Evolutionary conservation across 2,888 invertebrate genomes (phyloP), one percentile per base, ranked within the genome.

Genomic region (Deilephila porcellus): DNA sequence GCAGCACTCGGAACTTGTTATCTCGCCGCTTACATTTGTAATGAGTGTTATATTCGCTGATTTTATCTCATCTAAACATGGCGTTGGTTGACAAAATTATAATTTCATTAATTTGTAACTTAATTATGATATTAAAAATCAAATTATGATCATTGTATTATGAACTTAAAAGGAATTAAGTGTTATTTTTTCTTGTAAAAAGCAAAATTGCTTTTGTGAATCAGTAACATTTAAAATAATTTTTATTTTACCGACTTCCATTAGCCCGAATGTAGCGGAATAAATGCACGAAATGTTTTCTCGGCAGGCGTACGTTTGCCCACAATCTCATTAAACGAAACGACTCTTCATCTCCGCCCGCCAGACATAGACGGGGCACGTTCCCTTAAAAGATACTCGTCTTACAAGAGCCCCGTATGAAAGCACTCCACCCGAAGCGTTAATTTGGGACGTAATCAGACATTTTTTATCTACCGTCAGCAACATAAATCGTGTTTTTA

Each of bases 1-100:
- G 83, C 82, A 85, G 90, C 79, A 91, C 81, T 88, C 82, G 84
- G 79, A 79, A 79, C 81, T 82, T 83, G 79, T 80, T 83, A 64
- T 72, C 53, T 56, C 62, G 29, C 32, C 32, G 34, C 20, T 34
- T 37, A 63, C 45, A 59, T 74, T 64, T 32, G 32, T 53, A 64
- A 72, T 63, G 34, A 20, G 20, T 72, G 56, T 64, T 5, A 64
- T 34, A 72, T 63, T 72, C n/a, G 37, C 60, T 17, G 71, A 71
- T 45, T 37, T 71, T 71, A 67, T 67, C 64, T 25, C 45, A 67
- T 25, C 64, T 45, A 67, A 67, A 45, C 64, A 52, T 29, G 52
- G 17, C 20, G 52, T 4, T 67, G n/a, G 25, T 52, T 25, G 52
- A 14, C 45, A 29, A 52, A 67, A 52, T 20, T 64, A 20, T 64